Evolutionary conservation across 2,888 invertebrate species (phyloP).

Genomic region (Chromoteleia sp.): DNA sequence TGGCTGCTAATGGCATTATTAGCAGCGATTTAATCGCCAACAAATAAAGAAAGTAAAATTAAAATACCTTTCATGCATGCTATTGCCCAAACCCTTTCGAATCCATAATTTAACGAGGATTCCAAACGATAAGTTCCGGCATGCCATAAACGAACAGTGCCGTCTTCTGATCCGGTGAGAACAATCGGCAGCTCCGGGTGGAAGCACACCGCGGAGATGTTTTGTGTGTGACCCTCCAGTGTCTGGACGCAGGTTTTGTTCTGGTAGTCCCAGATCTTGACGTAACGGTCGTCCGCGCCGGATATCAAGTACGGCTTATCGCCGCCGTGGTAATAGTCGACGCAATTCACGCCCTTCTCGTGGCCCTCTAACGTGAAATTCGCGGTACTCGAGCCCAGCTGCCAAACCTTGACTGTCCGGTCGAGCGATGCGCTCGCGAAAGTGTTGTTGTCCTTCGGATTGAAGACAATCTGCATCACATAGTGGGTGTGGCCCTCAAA

Average conservation of each 20-base stretch:
- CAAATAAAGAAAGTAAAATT: not conserved
- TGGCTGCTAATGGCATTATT: no score
- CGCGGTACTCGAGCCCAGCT: constrained; percentile 97
- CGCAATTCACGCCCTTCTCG: constrained; percentile 99
- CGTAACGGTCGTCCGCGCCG: constrained; percentile 98
- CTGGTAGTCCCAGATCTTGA: constrained; percentile 99
- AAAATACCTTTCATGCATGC: constrained; percentile 90
- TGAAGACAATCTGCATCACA: constrained; percentile 99
- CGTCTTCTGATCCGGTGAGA: constrained; percentile 98
- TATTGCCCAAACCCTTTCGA: constrained; percentile 99
- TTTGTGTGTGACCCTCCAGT: constrained; percentile 98
- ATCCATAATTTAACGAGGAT: constrained; percentile 98
- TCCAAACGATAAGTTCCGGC: constrained; percentile 98
- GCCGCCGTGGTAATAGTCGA: constrained; percentile 99
- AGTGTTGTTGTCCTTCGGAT: constrained; percentile 99
- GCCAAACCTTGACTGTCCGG: constrained; percentile 99
- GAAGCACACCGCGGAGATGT: constrained; percentile 97
- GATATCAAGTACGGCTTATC: constrained; percentile 99
- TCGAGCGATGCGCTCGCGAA: constrained; percentile 99
- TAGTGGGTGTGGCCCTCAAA: constrained; percentile 99
- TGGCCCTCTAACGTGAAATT: constrained; percentile 99
- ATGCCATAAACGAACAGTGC: constrained; percentile 99
- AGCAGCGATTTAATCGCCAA: no score
- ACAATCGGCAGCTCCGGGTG: constrained; percentile 99
- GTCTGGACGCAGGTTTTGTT: constrained; percentile 99